These are phyloP conservation scores for Esox masquinongy DNA, from an alignment of 2,797 vertebrate genomes.

Conservation along the genomic window DNA sequence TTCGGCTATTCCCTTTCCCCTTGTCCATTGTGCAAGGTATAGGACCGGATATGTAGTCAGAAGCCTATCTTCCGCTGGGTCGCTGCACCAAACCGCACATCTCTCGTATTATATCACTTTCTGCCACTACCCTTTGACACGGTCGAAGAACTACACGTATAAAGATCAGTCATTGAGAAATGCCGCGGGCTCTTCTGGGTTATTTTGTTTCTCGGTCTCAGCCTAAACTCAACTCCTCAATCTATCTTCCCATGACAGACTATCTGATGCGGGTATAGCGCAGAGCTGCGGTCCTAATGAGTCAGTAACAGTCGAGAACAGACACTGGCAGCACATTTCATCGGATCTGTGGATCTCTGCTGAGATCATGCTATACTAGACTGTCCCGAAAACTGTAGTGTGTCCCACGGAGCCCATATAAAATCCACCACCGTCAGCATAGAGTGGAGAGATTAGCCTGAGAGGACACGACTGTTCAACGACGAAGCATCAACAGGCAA, in stretches of 20 bases:
- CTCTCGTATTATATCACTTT: slow-evolving; percentile 27
- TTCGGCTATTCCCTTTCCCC: slow-evolving; percentile 14
- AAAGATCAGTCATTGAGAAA: slow-evolving; percentile 5
- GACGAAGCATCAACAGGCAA: background rate
- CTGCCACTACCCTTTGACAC: slow-evolving; percentile 23
- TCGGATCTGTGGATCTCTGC: slow-evolving; percentile 31
- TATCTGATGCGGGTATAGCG: slow-evolving; percentile 26
- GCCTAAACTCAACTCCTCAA: slow-evolving; percentile 21
- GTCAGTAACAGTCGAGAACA: background rate
- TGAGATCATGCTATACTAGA: slow-evolving; percentile 29
- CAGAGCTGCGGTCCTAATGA: slow-evolving; percentile 33
- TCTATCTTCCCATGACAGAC: slow-evolving; percentile 12
- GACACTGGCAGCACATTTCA: slow-evolving; percentile 41
- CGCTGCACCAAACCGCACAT: slow-evolving; percentile 67
- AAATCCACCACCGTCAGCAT: background rate
- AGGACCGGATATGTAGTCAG: slow-evolving; percentile 5
- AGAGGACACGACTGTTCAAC: background rate
- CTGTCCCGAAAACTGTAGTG: slow-evolving; percentile 12
- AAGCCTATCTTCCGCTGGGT: slow-evolving; percentile 43
- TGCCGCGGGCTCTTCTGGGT: slow-evolving; percentile 17
- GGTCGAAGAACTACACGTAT: slow-evolving; percentile 35
- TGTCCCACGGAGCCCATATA: slow-evolving; percentile 1
- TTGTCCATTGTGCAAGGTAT: slow-evolving; percentile 25
- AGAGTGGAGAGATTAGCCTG: background rate
- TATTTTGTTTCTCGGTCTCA: background rate